Evolutionary conservation across 2,113 vertebrate genomes (phyloP).

Genomic region (Poeciliopsis prolifica): DNA sequence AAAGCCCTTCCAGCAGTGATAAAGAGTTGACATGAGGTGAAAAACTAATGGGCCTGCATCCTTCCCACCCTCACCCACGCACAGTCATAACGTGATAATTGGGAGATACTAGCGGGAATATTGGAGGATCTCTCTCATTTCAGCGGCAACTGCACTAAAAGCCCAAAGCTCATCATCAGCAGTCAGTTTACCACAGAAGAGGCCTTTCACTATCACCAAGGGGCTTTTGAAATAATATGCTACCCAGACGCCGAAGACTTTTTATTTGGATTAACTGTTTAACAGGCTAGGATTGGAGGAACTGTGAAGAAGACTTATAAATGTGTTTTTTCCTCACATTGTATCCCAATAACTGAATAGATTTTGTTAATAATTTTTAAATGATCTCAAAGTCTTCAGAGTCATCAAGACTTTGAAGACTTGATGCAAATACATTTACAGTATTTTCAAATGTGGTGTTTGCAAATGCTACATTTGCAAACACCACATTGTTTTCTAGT

Average conservation of each 20-base stretch:
- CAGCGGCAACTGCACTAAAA: slow-evolving; percentile 61
- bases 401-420: too few species aligned
- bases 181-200: slow-evolving; percentile 54
- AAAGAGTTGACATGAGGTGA: slow-evolving; percentile 81
- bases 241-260: slow-evolving; percentile 21
- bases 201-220: slow-evolving; percentile 45
- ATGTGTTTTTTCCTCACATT: not conserved
- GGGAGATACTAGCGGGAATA: slow-evolving; percentile 82
- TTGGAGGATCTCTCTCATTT: slow-evolving; percentile 74
- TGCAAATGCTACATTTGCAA: too few species aligned
- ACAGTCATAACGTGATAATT: slow-evolving; percentile 86
- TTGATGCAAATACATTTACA: too few species aligned
- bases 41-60: slow-evolving; percentile 86
- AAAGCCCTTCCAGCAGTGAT: slow-evolving; percentile 56
- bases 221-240: slow-evolving; percentile 54
- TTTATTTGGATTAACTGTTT: slow-evolving; percentile 18
- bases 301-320: not conserved
- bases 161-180: slow-evolving; percentile 52
- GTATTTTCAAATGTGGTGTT: too few species aligned
- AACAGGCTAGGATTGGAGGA: slow-evolving; percentile 5
- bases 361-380: too few species aligned
- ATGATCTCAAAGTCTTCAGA: not conserved
- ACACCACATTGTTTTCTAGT: too few species aligned
- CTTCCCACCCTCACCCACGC: slow-evolving; percentile 74
- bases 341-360: too few species aligned